These are phyloP conservation scores for Microhierax caerulescens DNA, from an alignment of 2,797 vertebrate genomes.

Conservation along the genomic window DNA sequence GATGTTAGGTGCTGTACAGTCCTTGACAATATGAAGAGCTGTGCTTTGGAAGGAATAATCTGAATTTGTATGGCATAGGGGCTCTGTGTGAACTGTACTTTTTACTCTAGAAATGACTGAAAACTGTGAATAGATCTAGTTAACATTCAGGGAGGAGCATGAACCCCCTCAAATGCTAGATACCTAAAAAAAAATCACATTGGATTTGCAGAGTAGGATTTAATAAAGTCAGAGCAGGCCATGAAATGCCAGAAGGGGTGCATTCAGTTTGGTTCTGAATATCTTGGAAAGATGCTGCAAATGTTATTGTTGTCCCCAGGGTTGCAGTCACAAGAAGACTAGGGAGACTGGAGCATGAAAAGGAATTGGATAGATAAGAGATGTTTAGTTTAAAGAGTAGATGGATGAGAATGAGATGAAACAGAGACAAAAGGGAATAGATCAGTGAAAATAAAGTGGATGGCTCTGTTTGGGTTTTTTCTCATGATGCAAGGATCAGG, in stretches of 20 bases:
- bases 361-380: constrained; percentile 41
- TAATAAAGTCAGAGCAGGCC: background rate
- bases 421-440: constrained; percentile 24
- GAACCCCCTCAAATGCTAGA: background rate
- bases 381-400: constrained; percentile 39
- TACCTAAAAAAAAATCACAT: background rate
- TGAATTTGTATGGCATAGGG: background rate
- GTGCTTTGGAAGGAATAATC: background rate
- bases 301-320: constrained; percentile 49
- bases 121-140: background rate
- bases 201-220: background rate
- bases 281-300: constrained; percentile 12
- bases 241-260: background rate
- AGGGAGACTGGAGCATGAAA: constrained; percentile 16
- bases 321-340: background rate
- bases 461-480: constrained; percentile 18
- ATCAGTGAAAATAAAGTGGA: constrained; percentile 29
- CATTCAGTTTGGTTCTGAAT: background rate
- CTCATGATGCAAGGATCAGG: background rate
- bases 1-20: background rate
- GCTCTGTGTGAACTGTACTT: background rate
- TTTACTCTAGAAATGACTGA: background rate
- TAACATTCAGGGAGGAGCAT: background rate
- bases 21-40: background rate
- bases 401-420: constrained; percentile 33